Base-by-base conservation (phyloP, 2,113 vertebrate genomes). In the Ciconia stormi region DNA sequence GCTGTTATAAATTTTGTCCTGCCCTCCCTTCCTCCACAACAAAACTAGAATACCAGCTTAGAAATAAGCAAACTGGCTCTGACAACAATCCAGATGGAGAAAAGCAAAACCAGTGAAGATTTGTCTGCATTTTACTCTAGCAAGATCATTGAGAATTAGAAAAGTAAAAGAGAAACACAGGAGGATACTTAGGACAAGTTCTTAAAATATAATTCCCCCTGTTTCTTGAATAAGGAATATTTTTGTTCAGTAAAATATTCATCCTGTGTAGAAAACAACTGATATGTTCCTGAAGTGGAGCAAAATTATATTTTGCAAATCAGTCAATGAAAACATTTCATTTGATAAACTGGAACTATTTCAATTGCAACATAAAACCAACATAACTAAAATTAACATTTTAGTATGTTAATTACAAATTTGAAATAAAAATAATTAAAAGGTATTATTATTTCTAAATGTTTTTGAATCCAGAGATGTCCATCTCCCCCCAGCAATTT, bases 1-100 rank as follows among this genome's bases (percentile, higher is more conserved):
- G 96, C 76, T 95, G 97, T 90, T 95, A 97, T 97, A 98, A 96
- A 97, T 97, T 96, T 94, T 97, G 40, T 87, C 79, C 69, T 94
- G 83, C 58, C 82, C 53, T 89, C 95, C 81, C 78, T 91, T 86
- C 86, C 50, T 95, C 91, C 95, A 84, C 85, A 14, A 62, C 86
- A 93, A 98, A 96, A 90, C 80, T 66, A 96, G 86, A 94, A 95
- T 55, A 82, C 30, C 22, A 95, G 77, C 49, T 96, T 94, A 94
- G 88, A 95, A 96, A 96, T 95, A 91, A 89, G 70, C 62, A 96
- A 91, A 59, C 52, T 74, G 73, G 44, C 80, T 94, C 94, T 95
- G 89, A 94, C 83, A 96, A 82, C 32, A 95, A 53, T 63, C 46
- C 79, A 93, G 85, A 86, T 65, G 74, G 56, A 96, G 58, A 85